These are phyloP conservation scores for Sanderia malayensis DNA, from an alignment of 30 jellyfish, hydroid and myxozoan species.

Conservation along the genomic window DNA sequence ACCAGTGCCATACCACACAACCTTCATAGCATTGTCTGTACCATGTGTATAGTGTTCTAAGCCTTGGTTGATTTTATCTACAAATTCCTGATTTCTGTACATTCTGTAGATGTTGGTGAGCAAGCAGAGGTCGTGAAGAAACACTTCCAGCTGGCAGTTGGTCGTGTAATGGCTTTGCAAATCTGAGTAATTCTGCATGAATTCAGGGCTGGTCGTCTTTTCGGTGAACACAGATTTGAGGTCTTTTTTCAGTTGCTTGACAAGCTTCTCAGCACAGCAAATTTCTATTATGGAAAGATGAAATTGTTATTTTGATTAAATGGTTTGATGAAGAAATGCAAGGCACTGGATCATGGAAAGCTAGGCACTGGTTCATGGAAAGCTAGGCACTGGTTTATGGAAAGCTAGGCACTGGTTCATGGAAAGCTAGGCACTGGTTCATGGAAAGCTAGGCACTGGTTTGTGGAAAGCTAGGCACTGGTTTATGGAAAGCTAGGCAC, in stretches of 20 bases:
- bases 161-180: slow-evolving; percentile 6
- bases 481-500: too few relatives aligned
- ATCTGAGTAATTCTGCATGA: slow-evolving; percentile 16
- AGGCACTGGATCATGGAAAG: too few relatives aligned
- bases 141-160: neutral
- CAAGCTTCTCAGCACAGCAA: slow-evolving; percentile 64
- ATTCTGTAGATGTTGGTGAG: neutral
- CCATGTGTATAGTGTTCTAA: neutral
- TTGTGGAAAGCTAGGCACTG: too few relatives aligned
- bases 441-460: too few relatives aligned
- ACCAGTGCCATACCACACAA: neutral
- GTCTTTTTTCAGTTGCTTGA: slow-evolving; percentile 30
- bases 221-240: slow-evolving; percentile 21
- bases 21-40: neutral
- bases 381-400: too few relatives aligned
- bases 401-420: too few relatives aligned
- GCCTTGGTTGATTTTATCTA: neutral
- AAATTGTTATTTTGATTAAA: too few relatives aligned
- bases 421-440: too few relatives aligned
- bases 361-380: too few relatives aligned
- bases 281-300: slow-evolving; percentile 21
- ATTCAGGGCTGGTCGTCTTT: slow-evolving; percentile 21
- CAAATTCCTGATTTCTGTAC: neutral
- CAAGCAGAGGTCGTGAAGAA: neutral
- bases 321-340: too few relatives aligned